Evolutionary conservation across 2,888 invertebrate species (phyloP).

Genomic region (Ephialtes manifestator): DNA sequence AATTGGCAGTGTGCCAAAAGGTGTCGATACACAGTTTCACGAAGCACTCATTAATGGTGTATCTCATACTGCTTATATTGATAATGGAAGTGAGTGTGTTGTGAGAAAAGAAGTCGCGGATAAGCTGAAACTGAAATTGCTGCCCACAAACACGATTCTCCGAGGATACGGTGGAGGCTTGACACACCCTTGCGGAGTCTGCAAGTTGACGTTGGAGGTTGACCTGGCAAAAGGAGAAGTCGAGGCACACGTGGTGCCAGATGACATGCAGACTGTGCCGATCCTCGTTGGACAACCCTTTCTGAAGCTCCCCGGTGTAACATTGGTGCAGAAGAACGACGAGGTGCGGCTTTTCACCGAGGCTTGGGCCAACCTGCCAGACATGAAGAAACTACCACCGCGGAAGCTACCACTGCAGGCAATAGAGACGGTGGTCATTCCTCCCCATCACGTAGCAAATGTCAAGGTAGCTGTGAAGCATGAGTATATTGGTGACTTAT

Average conservation of each 20-base stretch:
- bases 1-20: slow-evolving; percentile 23
- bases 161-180: slow-evolving; percentile 48
- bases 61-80: slow-evolving; percentile 34
- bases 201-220: slow-evolving; percentile 34
- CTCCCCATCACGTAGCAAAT: slow-evolving; percentile 71
- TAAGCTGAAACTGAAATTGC: slow-evolving; percentile 25
- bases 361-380: slow-evolving; percentile 39
- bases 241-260: slow-evolving; percentile 29
- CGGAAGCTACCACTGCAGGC: slow-evolving; percentile 33
- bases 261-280: slow-evolving; percentile 44
- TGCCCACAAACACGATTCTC: slow-evolving; percentile 37
- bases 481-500: too few species aligned
- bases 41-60: slow-evolving; percentile 27
- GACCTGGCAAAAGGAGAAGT: slow-evolving; percentile 46
- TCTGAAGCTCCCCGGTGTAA: slow-evolving; percentile 42
- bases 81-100: slow-evolving; percentile 49
- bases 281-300: slow-evolving; percentile 58
- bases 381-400: slow-evolving; percentile 49
- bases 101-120: slow-evolving; percentile 40
- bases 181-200: slow-evolving; percentile 13
- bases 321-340: slow-evolving; percentile 39
- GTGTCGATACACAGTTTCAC: slow-evolving; percentile 16
- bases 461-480: slow-evolving; percentile 65
- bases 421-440: slow-evolving; percentile 38
- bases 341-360: slow-evolving; percentile 46